Conservation (phyloP, 2,888 invertebrate species). For the Poecilus cupreus region DNA sequence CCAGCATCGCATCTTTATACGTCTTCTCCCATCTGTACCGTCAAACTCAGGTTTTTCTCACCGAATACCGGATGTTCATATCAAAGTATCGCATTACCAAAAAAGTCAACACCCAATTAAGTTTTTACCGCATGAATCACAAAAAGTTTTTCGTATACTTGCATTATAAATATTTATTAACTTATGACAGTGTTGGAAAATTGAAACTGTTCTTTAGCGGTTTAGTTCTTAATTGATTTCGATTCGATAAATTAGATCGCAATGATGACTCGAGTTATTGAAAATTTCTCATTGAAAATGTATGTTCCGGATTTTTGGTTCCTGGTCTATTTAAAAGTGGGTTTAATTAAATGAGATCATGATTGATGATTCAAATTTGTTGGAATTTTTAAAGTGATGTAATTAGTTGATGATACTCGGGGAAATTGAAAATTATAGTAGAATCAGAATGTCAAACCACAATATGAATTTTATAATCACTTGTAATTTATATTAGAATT, state of each 20-base stretch:
- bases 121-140: conserved; percentile 23
- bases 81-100: conserved; percentile 21
- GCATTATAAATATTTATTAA: conserved; percentile 23
- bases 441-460: too few species aligned
- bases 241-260: neutral
- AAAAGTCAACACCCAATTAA: conserved; percentile 23
- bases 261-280: neutral
- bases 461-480: too few species aligned
- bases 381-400: too few species aligned
- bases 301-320: too few species aligned
- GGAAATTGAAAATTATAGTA: too few species aligned
- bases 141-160: neutral
- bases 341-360: too few species aligned
- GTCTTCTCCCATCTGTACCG: too few species aligned
- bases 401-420: too few species aligned
- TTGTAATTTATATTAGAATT: too few species aligned
- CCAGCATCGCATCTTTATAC: conserved; percentile 17
- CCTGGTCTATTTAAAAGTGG: neutral
- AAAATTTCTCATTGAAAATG: neutral
- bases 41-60: neutral
- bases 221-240: neutral
- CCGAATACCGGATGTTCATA: conserved; percentile 15
- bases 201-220: neutral
- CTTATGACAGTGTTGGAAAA: neutral
- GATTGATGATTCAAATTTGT: too few species aligned